Evolutionary conservation across 2,888 invertebrate genomes (phyloP).

Genomic region (Vanessa cardui): DNA sequence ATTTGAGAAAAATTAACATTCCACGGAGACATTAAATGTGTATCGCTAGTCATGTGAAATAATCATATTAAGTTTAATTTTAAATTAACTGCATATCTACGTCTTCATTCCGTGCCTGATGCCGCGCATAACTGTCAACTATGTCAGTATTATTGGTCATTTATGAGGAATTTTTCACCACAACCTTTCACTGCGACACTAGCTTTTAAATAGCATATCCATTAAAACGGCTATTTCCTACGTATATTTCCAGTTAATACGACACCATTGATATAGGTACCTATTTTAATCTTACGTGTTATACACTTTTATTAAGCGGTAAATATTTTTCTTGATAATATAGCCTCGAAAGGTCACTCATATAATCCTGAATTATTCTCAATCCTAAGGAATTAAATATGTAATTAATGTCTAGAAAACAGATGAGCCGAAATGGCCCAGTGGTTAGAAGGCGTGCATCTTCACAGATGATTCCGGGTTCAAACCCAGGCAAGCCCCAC

Average conservation of each 20-base stretch:
- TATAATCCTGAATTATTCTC: too few species aligned
- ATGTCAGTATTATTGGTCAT: conserved; percentile 57
- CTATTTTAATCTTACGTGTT: neutral
- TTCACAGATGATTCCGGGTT: too few species aligned
- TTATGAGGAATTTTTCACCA: conserved; percentile 32
- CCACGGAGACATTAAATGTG: conserved; percentile 44
- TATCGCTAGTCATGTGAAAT: conserved; percentile 49
- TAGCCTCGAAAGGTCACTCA: too few species aligned
- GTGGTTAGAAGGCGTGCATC: too few species aligned
- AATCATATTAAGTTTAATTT: conserved; percentile 55
- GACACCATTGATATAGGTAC: neutral
- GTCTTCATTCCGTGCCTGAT: conserved; percentile 57
- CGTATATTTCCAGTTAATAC: neutral
- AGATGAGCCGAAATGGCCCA: too few species aligned
- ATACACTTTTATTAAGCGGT: conserved; percentile 2
- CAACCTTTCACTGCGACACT: conserved; percentile 18
- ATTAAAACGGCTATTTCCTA: conserved; percentile 8
- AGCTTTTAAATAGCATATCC: conserved; percentile 10
- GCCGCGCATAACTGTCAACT: conserved; percentile 56
- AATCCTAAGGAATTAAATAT: neutral
- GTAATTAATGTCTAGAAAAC: too few species aligned
- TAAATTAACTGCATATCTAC: conserved; percentile 52
- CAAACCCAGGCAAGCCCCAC: too few species aligned
- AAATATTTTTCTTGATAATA: too few species aligned
- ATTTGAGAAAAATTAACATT: conserved; percentile 53